These are phyloP conservation scores for Eurystomus gularis DNA, from an alignment of 2,113 vertebrate genomes.

Conservation along the genomic window DNA sequence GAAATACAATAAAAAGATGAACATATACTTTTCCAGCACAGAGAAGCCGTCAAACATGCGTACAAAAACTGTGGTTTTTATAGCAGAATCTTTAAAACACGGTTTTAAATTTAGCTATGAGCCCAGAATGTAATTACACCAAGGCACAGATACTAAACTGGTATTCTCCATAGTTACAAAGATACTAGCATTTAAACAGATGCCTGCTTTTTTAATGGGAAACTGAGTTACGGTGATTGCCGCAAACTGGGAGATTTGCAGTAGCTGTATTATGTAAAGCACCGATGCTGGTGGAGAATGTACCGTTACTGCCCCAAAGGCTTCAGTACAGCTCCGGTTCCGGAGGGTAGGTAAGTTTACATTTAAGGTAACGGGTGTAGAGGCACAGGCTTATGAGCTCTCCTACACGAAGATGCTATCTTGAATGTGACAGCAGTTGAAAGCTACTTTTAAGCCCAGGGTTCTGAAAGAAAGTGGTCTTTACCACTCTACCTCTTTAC, in stretches of 20 bases:
- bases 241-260: not conserved
- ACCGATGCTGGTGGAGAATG: not conserved
- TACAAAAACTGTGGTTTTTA: rapidly evolving
- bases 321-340: not conserved
- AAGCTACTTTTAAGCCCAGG: not conserved
- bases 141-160: not conserved
- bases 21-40: not conserved
- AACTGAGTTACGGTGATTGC: not conserved
- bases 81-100: not conserved
- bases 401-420: not conserved
- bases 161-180: slow-evolving; percentile 12
- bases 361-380: not conserved
- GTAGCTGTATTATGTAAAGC: not conserved
- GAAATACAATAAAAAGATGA: not conserved
- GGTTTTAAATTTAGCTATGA: not conserved
- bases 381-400: not conserved
- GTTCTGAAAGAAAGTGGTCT: not conserved
- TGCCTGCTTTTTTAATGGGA: not conserved
- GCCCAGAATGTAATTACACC: not conserved
- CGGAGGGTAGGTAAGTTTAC: not conserved
- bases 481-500: not conserved
- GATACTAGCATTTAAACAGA: not conserved
- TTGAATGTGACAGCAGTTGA: not conserved
- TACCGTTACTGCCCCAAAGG: not conserved
- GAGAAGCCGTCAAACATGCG: not conserved